Base-by-base conservation (phyloP, 2,888 invertebrate genomes). In the Trissolcus japonicus region DNA sequence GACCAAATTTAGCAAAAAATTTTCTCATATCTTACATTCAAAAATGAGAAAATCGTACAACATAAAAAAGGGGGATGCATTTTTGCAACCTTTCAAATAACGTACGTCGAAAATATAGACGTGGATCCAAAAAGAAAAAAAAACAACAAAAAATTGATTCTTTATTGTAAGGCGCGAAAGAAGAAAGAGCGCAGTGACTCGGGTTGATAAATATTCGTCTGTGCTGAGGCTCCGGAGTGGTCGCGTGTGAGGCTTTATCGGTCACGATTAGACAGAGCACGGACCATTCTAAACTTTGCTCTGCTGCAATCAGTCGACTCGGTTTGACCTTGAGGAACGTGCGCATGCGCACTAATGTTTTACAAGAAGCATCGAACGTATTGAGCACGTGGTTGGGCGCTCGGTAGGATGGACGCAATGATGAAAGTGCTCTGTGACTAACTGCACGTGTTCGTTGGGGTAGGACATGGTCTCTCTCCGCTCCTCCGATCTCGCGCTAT, bases 261-360 rank as follows among this genome's bases (percentile, higher is more conserved):
- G 66, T 59, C 76, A 51, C 76, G 76, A 66, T 76, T 76, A 76
- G 69, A 71, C 60, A 43, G 55, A 35, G 35, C 56, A 46, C 59
- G 65, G 73, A 68, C 69, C 74, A 73, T 75, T 69, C 76, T 69
- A 68, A 68, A 75, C 62, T 71, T 69, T 50, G 73, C 74, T 63
- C 73, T 61, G 56, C 65, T 57, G 65, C 41, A 73, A 79, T 80
- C 71, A 62, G 72, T 69, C 78, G 80, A 73, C 78, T 74, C 76
- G 74, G 74, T 69, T 62, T 79, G 81, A 83, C 81, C 81, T 83
- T 81, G 80, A 77, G 59, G 50, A 25, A 53, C 69, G 76, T 71
- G 86, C 86, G 87, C 87, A 84, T 82, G 86, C 86, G 86, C 83
- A 71, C 74, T 65, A 81, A 81, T 82, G 81, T 84, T 85, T 83